Evolutionary conservation across 1,140 invertebrate genomes (phyloP).

Genomic region (Lerema accius): DNA sequence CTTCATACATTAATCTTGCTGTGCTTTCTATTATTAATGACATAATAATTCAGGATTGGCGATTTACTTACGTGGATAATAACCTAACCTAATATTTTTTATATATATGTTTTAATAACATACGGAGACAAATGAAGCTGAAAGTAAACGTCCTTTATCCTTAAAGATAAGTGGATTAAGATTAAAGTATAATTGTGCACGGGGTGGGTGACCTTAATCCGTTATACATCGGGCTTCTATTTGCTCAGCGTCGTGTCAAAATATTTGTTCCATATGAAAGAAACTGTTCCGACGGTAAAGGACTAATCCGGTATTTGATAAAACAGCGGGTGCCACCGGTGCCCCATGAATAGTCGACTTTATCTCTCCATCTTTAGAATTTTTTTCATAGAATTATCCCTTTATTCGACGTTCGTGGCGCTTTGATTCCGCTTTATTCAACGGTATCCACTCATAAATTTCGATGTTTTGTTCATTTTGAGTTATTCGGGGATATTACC

Average conservation of each 20-base stretch:
- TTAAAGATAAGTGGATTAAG: conserved; percentile 33
- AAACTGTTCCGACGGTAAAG: conserved; percentile 56
- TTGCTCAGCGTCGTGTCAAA: conserved; percentile 71
- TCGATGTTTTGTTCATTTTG: conserved; percentile 75
- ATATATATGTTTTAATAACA: conserved; percentile 37
- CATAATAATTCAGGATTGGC: no score
- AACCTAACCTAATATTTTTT: no score
- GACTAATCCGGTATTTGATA: conserved; percentile 78
- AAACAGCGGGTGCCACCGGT: conserved; percentile 75
- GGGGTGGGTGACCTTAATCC: conserved; percentile 56
- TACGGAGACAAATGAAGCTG: conserved; percentile 16
- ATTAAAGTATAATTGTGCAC: conserved; percentile 28
- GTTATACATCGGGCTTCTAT: conserved; percentile 60
- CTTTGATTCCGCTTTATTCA: conserved; percentile 80
- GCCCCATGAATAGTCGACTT: conserved; percentile 70
- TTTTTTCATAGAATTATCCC: conserved; percentile 66
- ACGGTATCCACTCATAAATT: conserved; percentile 77
- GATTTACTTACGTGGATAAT: no score
- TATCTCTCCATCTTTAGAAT: conserved; percentile 73
- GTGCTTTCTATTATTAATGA: no score
- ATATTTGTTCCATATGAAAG: conserved; percentile 73
- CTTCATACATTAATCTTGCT: no score
- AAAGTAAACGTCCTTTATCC: conserved; percentile 27
- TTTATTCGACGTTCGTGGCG: conserved; percentile 69
- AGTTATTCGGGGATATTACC: conserved; percentile 78